phyloP scores from a whole-genome alignment of 2,888 invertebrate genomes.

The Eupithecia exiguata region DNA sequence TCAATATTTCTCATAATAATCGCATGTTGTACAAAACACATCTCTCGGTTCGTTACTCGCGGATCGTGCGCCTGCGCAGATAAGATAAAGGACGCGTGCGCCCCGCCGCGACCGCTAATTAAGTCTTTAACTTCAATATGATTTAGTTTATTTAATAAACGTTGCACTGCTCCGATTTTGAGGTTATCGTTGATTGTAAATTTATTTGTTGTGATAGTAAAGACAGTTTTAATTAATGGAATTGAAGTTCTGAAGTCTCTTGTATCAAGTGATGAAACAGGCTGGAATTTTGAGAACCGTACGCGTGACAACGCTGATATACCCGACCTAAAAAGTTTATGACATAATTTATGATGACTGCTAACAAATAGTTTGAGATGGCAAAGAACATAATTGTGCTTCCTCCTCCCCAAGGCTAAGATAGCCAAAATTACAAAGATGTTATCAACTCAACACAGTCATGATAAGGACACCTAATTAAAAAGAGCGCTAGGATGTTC shows the following conservation, averaged over 20 bases:
- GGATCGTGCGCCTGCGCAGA: slow-evolving; percentile 63
- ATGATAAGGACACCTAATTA: too few relatives aligned
- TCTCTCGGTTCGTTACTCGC: slow-evolving; percentile 45
- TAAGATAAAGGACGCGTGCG: slow-evolving; percentile 75
- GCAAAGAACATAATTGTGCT: background rate
- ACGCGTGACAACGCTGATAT: background rate
- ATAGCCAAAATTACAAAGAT: background rate
- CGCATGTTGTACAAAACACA: slow-evolving; percentile 19
- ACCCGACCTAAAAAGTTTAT: background rate
- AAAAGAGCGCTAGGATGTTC: too few relatives aligned
- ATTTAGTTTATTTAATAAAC: slow-evolving; percentile 70
- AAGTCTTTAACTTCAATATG: slow-evolving; percentile 76
- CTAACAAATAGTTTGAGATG: background rate
- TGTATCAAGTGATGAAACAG: background rate
- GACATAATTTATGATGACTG: background rate
- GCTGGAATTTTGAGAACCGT: background rate
- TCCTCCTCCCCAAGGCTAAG: background rate
- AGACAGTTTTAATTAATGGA: slow-evolving; percentile 15
- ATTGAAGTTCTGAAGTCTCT: background rate
- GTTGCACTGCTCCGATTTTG: slow-evolving; percentile 46
- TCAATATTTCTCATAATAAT: slow-evolving; percentile 7
- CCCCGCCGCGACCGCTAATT: slow-evolving; percentile 80
- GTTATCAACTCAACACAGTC: too few relatives aligned
- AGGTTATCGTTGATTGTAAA: slow-evolving; percentile 29
- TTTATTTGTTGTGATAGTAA: slow-evolving; percentile 31